phyloP scores from a whole-genome alignment of 2,797 vertebrate genomes.

The Nyctibius grandis region DNA sequence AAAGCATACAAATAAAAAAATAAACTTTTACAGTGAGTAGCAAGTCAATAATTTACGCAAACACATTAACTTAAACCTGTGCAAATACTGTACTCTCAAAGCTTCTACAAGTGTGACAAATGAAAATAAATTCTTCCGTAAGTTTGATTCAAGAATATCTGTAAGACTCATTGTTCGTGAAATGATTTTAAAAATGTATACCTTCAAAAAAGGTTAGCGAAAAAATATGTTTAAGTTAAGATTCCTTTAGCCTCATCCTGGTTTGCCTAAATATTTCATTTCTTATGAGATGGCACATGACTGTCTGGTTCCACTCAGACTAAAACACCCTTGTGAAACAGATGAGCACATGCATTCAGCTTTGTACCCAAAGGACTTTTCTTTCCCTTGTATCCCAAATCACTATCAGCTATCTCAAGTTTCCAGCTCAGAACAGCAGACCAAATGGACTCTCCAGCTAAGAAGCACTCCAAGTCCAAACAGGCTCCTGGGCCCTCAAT shows the following conservation, averaged over 20 bases:
- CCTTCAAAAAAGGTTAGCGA: background rate
- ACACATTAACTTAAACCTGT: constrained; percentile 15
- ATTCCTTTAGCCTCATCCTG: background rate
- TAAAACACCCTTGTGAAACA: background rate
- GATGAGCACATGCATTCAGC: background rate
- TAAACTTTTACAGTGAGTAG: constrained; percentile 26
- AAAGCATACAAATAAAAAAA: constrained; percentile 45
- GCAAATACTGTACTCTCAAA: background rate
- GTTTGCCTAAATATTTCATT: background rate
- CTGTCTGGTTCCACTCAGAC: background rate
- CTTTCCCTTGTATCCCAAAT: background rate
- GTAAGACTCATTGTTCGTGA: background rate
- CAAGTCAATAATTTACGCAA: constrained; percentile 32
- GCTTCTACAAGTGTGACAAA: background rate
- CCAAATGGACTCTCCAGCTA: background rate
- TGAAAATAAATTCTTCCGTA: background rate
- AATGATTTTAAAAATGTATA: background rate
- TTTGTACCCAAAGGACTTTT: background rate
- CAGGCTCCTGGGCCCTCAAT: background rate
- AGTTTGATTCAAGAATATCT: background rate
- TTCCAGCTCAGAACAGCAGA: background rate
- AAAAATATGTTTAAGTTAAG: background rate
- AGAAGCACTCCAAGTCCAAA: background rate
- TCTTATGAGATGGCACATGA: background rate
- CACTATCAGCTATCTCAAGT: background rate